Evolutionary conservation across 1,140 invertebrate species (phyloP), one percentile per base, ranked within the genome.

Genomic region (Cydia strobilella): DNA sequence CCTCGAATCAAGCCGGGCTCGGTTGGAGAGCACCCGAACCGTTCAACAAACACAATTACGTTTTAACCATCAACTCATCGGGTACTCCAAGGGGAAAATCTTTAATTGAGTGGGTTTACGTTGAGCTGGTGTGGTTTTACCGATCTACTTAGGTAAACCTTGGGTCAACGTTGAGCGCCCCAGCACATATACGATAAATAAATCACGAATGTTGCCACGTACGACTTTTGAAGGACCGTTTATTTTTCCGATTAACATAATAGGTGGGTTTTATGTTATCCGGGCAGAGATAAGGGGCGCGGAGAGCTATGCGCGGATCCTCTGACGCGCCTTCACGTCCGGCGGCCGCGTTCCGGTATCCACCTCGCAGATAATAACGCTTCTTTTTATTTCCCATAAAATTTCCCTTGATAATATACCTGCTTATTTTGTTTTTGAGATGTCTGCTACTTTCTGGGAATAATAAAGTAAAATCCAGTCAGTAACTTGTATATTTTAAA

Each of bases 11-110:
- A 66, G 48, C 18, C 15, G 31, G 31, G 20, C 35, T 51, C 25
- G 15, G 27, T 15, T 54, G 13, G 23, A 72, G 54, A 39, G 74
- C 73, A 74, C 74, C 74, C 75, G 71, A 74, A 79, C 62, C 51
- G 76, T 73, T 79, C 75, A 45, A 74, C 79, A 79, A 79, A 81
- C 77, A 77, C 76, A 79, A 81, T 81, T 75, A 79, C 76, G 77
- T 35, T 77, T 77, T 25, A 79, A 77, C 74, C 76, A 75, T 75
- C 74, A 77, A 76, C 77, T 78, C 74, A 71, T 71, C 54, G 62
- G 65, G 51, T 59, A 75, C 66, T 79, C 72, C 35, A 72, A 74
- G 35, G 25, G 35, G 69, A n/a, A 76, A 76, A 72, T 66, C 62
- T 69, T 74, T 77, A 81, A 79, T 81, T 79, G 75, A 77, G 72